phyloP scores from a whole-genome alignment of 2,888 invertebrate genomes.

The Drosophila picticornis region DNA sequence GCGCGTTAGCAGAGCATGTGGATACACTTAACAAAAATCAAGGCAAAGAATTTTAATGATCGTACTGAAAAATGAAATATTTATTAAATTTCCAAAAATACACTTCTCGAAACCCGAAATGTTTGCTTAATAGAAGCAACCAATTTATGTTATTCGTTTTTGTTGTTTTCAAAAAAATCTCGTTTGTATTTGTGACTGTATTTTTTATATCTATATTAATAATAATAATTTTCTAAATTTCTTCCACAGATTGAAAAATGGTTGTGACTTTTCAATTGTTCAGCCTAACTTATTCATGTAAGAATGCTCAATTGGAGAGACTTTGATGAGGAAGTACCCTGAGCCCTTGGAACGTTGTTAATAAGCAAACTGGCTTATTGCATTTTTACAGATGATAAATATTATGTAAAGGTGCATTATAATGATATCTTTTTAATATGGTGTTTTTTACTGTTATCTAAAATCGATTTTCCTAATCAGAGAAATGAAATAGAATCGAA shows the following conservation, averaged over 20 bases:
- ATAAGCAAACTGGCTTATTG: not conserved
- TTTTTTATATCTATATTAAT: not conserved
- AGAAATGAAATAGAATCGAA: not conserved
- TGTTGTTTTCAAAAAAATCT: not conserved
- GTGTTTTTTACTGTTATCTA: no score
- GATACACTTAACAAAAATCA: not conserved
- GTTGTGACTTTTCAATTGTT: not conserved
- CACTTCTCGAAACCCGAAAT: not conserved
- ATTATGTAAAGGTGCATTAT: not conserved
- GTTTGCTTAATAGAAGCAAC: not conserved
- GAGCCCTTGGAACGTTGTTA: not conserved
- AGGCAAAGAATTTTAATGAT: no score
- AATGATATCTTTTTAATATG: not conserved
- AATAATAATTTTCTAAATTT: not conserved
- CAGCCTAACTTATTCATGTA: not conserved
- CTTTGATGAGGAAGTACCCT: not conserved
- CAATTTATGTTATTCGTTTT: not conserved
- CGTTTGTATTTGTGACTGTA: not conserved
- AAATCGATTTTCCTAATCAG: not conserved
- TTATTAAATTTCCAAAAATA: no score
- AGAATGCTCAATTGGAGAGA: not conserved
- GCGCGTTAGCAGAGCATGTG: constrained; percentile 13
- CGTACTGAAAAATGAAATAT: not conserved
- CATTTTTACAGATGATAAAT: not conserved
- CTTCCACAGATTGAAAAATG: not conserved